Base-by-base conservation (phyloP, 1,140 invertebrate species). In the Drosophila albomicans region DNA sequence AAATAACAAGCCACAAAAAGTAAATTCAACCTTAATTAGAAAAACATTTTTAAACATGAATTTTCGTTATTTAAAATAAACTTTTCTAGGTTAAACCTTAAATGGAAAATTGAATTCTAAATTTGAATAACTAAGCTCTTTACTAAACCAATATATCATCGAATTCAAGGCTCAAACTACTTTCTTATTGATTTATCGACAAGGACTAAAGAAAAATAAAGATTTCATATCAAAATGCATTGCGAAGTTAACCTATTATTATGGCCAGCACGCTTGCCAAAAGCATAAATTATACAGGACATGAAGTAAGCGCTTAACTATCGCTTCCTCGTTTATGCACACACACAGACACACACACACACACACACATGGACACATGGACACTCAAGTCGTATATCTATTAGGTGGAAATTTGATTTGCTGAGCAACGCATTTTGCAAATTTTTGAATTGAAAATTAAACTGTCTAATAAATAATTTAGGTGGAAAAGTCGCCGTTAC, bases 401-500 rank as follows among this genome's bases (percentile, higher is more conserved):
- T 68, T 61, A 54, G 38, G 10, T 63, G 30, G 11, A 57, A 66
- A 66, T 65, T 51, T 41, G 62, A 72, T 72, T 71, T 48, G 41
- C 6, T 51, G 32, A 38, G 43, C 49, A 64, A 54, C 56, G 65
- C 38, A 68, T 68, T 66, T 68, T 56, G 56, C 41, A 49, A 49
- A 57, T 69, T 62, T 75, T 46, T 58, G 45, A 75, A 75, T 75
- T 75, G 72, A 75, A 75, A 70, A 75, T 75, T 75, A 75, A 75
- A 75, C 66, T 63, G 72, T 70, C 72, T 70, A 75, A 75, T 75
- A 75, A 75, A 75, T 75, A 75, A 70, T 75, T 62, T 70, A 75
- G 35, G 38, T 69, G 32, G 41, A 58, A 75, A 70, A 70, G 72
- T 69, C 58, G 66, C 48, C n/a, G 48, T 38, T 52, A 54, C 38